Evolutionary conservation across 2,888 invertebrate genomes (phyloP).

Genomic region (Chouioia cunea): DNA sequence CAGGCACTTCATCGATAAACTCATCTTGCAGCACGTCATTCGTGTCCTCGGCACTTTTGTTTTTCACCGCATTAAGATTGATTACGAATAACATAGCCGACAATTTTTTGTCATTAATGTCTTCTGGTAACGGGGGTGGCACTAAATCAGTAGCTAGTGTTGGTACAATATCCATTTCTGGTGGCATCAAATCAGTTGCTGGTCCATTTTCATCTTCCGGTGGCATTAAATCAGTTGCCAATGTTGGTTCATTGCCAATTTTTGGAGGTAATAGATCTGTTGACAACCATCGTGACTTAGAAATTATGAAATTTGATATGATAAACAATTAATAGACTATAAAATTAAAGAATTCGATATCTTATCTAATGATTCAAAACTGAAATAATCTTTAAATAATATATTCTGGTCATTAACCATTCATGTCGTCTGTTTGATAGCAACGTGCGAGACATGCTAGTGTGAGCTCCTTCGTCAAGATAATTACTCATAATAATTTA

Average conservation of each 20-base stretch:
- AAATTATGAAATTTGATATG: neutral
- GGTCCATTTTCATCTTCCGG: no score
- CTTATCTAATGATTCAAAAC: no score
- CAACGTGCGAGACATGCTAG: no score
- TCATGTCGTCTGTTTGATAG: no score
- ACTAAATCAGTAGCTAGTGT: slow-evolving; percentile 57
- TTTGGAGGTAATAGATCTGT: neutral
- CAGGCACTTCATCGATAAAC: slow-evolving; percentile 54
- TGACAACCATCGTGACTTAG: neutral
- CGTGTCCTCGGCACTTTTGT: slow-evolving; percentile 53
- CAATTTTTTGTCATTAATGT: slow-evolving; percentile 41
- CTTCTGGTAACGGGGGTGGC: slow-evolving; percentile 55
- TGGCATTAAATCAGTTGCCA: no score
- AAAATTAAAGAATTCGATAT: neutral
- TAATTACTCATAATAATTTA: no score
- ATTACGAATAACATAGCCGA: slow-evolving; percentile 57
- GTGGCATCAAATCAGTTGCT: slow-evolving; percentile 34
- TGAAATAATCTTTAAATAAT: no score
- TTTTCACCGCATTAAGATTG: slow-evolving; percentile 63
- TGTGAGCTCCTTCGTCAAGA: no score
- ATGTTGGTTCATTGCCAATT: neutral
- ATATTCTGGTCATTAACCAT: no score
- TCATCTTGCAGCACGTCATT: slow-evolving; percentile 59
- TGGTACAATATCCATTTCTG: slow-evolving; percentile 46
- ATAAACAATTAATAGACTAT: neutral